A percentile compares a stretch with the other conserved stretches of the same genome.
Evolutionary conservation across 2,888 invertebrate species (phyloP).

Genomic region (Agriopis leucophaearia): DNA sequence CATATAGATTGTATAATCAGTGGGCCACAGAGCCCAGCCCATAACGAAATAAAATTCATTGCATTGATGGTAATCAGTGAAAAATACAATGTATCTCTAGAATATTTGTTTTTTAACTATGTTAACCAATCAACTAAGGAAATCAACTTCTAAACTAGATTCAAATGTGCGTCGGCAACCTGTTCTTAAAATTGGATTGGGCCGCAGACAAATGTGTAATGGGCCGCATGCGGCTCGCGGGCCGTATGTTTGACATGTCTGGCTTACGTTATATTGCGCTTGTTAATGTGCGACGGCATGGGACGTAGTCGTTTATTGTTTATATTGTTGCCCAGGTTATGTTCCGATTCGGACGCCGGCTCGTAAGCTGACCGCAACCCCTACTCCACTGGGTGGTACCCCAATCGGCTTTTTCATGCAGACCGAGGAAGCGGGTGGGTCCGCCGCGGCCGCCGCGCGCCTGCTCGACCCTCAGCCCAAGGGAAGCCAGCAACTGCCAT

Average conservation of each 20-base stretch:
- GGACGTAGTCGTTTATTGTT: slow-evolving; percentile 54
- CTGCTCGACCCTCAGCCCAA: slow-evolving; percentile 98
- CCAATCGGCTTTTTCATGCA: slow-evolving; percentile 98
- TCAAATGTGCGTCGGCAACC: too few relatives aligned
- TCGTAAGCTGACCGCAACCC: slow-evolving; percentile 98
- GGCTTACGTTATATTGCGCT: slow-evolving; percentile 45
- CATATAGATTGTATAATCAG: too few relatives aligned
- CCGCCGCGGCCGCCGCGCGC: slow-evolving; percentile 92
- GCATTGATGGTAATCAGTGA: too few relatives aligned
- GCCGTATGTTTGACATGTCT: slow-evolving; percentile 17
- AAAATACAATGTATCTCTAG: too few relatives aligned
- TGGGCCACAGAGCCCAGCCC: slow-evolving; percentile 27
- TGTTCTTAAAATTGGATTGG: too few relatives aligned
- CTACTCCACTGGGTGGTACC: slow-evolving; percentile 97
- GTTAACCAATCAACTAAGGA: too few relatives aligned
- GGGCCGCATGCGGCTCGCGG: too few relatives aligned
- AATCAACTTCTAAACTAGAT: too few relatives aligned
- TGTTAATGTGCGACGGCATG: slow-evolving; percentile 45
- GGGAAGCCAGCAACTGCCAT: slow-evolving; percentile 95
- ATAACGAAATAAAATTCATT: too few relatives aligned
- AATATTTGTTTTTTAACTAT: too few relatives aligned
- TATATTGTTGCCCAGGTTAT: slow-evolving; percentile 89
- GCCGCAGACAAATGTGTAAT: too few relatives aligned
- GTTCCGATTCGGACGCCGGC: slow-evolving; percentile 99
- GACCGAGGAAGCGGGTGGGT: slow-evolving; percentile 93